These are phyloP conservation scores for Limenitis camilla DNA, from an alignment of 2,888 invertebrate species.

Conservation along the genomic window DNA sequence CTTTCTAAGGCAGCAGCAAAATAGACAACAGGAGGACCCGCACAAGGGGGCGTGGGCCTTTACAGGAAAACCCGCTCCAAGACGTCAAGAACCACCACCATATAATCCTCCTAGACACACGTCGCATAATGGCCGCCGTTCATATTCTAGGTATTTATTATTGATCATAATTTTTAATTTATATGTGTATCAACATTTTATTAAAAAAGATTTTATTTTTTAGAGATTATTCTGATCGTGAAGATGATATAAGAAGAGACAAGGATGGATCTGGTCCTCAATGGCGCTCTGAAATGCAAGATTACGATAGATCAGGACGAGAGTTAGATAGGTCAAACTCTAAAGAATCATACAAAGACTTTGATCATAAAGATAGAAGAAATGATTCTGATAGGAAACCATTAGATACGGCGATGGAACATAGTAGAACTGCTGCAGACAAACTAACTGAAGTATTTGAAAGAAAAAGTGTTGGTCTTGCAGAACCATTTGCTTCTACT, in stretches of 20 bases:
- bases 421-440: constrained; percentile 62
- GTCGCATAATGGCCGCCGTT: constrained; percentile 59
- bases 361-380: constrained; percentile 66
- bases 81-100: constrained; percentile 56
- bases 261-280: constrained; percentile 63
- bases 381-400: constrained; percentile 65
- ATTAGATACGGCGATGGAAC: constrained; percentile 46
- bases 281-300: constrained; percentile 70
- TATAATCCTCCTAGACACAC: constrained; percentile 60
- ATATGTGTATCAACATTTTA: too few relatives aligned
- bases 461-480: constrained; percentile 59
- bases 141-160: constrained; percentile 54
- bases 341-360: constrained; percentile 70
- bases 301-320: constrained; percentile 58
- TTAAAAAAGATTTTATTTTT: constrained; percentile 27
- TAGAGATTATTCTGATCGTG: constrained; percentile 67
- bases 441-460: constrained; percentile 69
- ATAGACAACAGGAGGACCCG: constrained; percentile 61
- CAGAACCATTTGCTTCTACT: constrained; percentile 45
- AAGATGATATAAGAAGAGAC: constrained; percentile 64
- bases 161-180: too few relatives aligned
- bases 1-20: constrained; percentile 85
- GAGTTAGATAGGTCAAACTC: constrained; percentile 66
- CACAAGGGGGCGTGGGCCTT: constrained; percentile 65
- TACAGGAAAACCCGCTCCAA: constrained; percentile 51